A percentile compares a stretch with the other conserved stretches of the same genome.
Conservation (phyloP, 1,140 invertebrate genomes). For the Globodera ellingtonae region DNA sequence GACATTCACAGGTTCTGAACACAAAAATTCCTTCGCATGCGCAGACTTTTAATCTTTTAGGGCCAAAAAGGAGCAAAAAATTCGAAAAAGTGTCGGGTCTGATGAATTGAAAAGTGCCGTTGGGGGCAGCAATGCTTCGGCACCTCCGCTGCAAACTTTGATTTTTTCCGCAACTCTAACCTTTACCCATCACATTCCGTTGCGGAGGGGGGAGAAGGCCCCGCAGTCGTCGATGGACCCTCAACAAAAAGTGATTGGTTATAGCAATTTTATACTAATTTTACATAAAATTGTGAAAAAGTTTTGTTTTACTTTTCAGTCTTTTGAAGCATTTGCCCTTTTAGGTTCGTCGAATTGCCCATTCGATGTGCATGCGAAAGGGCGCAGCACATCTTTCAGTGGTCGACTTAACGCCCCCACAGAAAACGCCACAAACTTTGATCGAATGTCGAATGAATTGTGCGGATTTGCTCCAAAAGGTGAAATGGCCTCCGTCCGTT, state of each 20-base stretch:
- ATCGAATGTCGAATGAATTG: conserved; percentile 79
- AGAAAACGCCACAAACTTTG: conserved; percentile 78
- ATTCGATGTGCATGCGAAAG: conserved; percentile 74
- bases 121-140: not conserved
- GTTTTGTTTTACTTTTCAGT: not conserved
- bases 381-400: conserved; percentile 77
- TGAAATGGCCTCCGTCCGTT: not conserved
- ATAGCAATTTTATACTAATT: too few species aligned
- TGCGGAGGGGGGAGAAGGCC: conserved; percentile 68
- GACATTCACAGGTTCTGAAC: conserved; percentile 74
- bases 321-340: not conserved
- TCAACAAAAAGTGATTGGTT: conserved; percentile 22
- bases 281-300: not conserved
- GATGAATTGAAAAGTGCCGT: not conserved
- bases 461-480: conserved; percentile 75
- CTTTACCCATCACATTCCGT: conserved; percentile 69
- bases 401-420: conserved; percentile 80
- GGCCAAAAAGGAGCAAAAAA: conserved; percentile 39
- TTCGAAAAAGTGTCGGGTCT: conserved; percentile 1
- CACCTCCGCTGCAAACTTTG: conserved; percentile 78
- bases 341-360: conserved; percentile 30
- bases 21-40: not conserved
- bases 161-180: conserved; percentile 97
- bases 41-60: conserved; percentile 45
- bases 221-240: not conserved